Percentiles rank a stretch among this genome's conserved stretches.
These are phyloP conservation scores for Vulpes ferrilata DNA, from an alignment of 2,113 vertebrate genomes.

Conservation along the genomic window DNA sequence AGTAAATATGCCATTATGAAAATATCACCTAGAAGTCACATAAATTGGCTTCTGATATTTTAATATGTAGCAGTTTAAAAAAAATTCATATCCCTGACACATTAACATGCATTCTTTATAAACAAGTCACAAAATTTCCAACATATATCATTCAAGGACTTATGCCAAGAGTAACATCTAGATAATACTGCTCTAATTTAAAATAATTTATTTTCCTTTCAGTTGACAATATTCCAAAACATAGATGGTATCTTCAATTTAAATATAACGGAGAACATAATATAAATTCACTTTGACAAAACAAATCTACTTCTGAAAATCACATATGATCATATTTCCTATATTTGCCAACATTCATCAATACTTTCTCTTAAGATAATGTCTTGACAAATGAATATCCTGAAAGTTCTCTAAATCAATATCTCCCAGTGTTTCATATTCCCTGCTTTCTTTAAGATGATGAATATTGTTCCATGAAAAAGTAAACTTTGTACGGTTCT, in stretches of 20 bases:
- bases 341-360: neutral
- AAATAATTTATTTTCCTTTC: conserved; percentile 33
- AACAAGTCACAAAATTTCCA: neutral
- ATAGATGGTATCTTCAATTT: neutral
- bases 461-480: neutral
- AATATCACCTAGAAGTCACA: neutral
- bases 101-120: neutral
- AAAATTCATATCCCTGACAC: neutral
- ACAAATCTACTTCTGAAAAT: neutral
- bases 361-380: neutral
- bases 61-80: neutral
- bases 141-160: neutral
- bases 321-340: neutral
- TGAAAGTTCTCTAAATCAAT: neutral
- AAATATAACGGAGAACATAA: neutral
- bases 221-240: neutral
- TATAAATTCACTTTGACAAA: conserved; percentile 14
- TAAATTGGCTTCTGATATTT: neutral
- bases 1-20: neutral
- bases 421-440: neutral
- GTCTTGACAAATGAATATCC: neutral
- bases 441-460: neutral
- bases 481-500: neutral
- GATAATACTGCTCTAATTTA: neutral
- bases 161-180: neutral